Conservation (phyloP, 2,113 vertebrate genomes). For the Caloenas nicobarica region DNA sequence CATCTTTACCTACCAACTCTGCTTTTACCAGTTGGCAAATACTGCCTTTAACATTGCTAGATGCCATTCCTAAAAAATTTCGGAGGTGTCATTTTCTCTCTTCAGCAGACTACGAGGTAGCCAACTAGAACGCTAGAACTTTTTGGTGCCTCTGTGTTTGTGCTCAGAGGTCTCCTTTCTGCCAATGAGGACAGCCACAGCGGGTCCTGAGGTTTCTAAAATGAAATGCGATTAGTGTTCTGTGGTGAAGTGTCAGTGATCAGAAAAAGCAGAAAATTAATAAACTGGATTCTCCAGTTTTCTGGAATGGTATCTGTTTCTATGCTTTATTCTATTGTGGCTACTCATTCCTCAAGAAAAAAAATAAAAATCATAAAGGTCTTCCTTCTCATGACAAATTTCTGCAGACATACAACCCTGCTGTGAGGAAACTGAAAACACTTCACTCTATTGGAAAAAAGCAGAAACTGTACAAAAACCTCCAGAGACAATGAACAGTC, state of each 20-base stretch:
- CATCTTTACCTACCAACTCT: constrained; percentile 45
- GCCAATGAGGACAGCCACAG: background rate
- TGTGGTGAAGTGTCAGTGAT: constrained; percentile 26
- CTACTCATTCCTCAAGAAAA: background rate
- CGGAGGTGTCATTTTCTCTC: constrained; percentile 5
- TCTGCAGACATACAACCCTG: background rate
- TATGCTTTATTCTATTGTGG: background rate
- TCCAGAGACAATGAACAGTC: background rate
- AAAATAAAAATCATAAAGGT: background rate
- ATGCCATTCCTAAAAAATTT: constrained; percentile 18
- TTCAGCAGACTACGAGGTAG: background rate
- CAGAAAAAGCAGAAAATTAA: background rate
- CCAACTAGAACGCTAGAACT: background rate
- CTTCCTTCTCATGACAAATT: background rate
- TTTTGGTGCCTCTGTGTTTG: background rate
- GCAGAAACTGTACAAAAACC: background rate
- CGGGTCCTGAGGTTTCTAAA: constrained; percentile 16
- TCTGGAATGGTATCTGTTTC: background rate
- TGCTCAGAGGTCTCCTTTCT: background rate
- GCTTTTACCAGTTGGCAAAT: constrained; percentile 51
- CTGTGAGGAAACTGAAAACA: background rate
- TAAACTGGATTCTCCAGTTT: background rate
- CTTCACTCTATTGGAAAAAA: background rate
- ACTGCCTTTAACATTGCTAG: constrained; percentile 24
- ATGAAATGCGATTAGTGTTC: constrained; percentile 22